Percentiles rank a stretch among this genome's conserved stretches.
These are phyloP conservation scores for Agapetus fuscipes DNA, from an alignment of 2,888 invertebrate genomes.

Conservation along the genomic window DNA sequence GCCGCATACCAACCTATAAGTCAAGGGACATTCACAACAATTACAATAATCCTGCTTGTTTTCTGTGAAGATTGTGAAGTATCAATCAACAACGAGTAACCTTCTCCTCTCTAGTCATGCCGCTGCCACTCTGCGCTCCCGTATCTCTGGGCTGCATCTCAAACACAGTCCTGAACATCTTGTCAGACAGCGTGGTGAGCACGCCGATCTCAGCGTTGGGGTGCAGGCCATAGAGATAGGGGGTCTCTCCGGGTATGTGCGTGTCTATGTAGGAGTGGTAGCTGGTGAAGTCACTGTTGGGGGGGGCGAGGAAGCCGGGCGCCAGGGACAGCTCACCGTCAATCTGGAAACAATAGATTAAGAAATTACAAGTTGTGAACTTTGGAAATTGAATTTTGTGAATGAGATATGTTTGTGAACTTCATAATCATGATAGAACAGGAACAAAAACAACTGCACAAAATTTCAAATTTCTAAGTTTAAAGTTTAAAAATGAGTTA, in stretches of 20 bases:
- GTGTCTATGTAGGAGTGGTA: slow-evolving; percentile 88
- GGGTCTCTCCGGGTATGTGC: slow-evolving; percentile 76
- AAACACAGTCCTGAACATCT: slow-evolving; percentile 72
- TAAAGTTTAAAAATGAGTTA: no score
- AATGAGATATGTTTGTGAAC: no score
- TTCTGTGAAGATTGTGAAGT: no score
- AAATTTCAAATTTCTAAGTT: no score
- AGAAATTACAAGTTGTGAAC: no score
- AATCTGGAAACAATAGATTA: slow-evolving; percentile 38
- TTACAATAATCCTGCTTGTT: no score
- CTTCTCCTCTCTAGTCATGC: slow-evolving; percentile 74
- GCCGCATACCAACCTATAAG: no score
- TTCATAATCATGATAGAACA: no score
- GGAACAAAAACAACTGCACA: no score
- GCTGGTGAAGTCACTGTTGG: slow-evolving; percentile 76
- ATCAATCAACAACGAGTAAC: no score
- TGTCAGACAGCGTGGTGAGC: slow-evolving; percentile 76
- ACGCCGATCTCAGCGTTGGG: slow-evolving; percentile 95
- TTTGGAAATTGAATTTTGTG: no score
- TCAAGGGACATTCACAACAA: no score
- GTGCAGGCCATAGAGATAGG: slow-evolving; percentile 84
- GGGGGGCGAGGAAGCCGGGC: slow-evolving; percentile 77
- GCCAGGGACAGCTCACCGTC: slow-evolving; percentile 80
- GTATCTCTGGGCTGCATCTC: slow-evolving; percentile 85
- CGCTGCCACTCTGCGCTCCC: slow-evolving; percentile 59